phyloP scores from a whole-genome alignment of 2,797 vertebrate genomes.

The Poeciliopsis presidionis region DNA sequence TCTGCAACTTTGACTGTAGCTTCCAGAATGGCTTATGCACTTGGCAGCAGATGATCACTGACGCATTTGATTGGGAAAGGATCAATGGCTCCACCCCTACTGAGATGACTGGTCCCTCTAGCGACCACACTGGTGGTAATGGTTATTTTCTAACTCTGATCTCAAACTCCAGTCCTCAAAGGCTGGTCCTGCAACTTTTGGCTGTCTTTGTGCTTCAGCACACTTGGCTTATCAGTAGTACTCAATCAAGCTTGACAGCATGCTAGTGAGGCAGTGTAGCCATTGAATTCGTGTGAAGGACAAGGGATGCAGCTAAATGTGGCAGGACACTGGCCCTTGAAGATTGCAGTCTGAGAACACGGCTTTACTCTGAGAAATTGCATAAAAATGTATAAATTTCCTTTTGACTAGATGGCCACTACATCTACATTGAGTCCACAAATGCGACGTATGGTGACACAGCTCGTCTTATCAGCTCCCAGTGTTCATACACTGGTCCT shows the following conservation, averaged over 20 bases:
- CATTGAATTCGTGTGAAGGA: background rate
- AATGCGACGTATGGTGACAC: conserved; percentile 64
- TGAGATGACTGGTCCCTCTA: conserved; percentile 72
- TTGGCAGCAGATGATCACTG: conserved; percentile 76
- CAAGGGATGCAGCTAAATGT: background rate
- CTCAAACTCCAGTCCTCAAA: background rate
- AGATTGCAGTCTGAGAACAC: too few relatives aligned
- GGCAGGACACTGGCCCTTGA: background rate
- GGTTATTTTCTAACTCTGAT: background rate
- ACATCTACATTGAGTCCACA: conserved; percentile 76
- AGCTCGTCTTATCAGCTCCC: conserved; percentile 73
- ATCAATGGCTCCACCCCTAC: conserved; percentile 73
- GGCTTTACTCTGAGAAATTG: too few relatives aligned
- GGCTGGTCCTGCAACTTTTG: background rate
- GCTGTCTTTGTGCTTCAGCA: background rate
- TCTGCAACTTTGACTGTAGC: conserved; percentile 53
- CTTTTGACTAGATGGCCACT: conserved; percentile 69
- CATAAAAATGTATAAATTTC: background rate
- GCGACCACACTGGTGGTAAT: conserved; percentile 78
- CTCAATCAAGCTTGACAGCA: background rate
- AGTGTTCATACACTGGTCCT: conserved; percentile 67
- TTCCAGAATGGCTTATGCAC: conserved; percentile 57
- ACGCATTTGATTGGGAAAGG: conserved; percentile 81
- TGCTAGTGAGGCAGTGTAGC: background rate
- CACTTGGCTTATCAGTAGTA: background rate